Conservation (phyloP, 1,140 invertebrate genomes). For the Bathynomus jamesi region DNA sequence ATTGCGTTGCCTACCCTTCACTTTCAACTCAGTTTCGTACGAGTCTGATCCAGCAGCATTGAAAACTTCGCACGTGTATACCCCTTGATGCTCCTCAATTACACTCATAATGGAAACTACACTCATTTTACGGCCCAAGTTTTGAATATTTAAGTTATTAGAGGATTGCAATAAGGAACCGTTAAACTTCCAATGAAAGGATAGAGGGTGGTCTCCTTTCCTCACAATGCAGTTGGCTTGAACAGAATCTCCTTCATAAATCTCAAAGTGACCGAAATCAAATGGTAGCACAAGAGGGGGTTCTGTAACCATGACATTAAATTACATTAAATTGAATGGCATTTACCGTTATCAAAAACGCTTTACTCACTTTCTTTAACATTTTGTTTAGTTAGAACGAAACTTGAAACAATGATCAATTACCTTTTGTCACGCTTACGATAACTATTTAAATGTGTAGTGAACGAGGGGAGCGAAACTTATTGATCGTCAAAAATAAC, state of each 20-base stretch:
- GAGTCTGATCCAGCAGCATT: slow-evolving; percentile 37
- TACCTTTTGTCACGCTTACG: too few relatives aligned
- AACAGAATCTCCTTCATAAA: slow-evolving; percentile 37
- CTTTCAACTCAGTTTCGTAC: background rate
- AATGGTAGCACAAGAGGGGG: slow-evolving; percentile 20
- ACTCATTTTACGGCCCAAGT: slow-evolving; percentile 44
- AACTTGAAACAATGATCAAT: too few relatives aligned
- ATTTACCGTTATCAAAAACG: too few relatives aligned
- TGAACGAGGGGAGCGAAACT: too few relatives aligned
- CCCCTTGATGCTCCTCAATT: slow-evolving; percentile 35
- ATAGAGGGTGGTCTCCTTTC: slow-evolving; percentile 43
- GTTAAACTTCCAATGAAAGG: slow-evolving; percentile 29
- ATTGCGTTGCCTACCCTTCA: background rate
- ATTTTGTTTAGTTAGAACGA: too few relatives aligned
- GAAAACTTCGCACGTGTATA: slow-evolving; percentile 39
- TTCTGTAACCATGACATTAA: slow-evolving; percentile 12
- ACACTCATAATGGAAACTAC: slow-evolving; percentile 36
- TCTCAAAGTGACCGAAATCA: slow-evolving; percentile 8
- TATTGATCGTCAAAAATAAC: too few relatives aligned
- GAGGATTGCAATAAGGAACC: slow-evolving; percentile 44
- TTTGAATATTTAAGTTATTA: slow-evolving; percentile 45
- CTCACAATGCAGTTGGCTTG: slow-evolving; percentile 40
- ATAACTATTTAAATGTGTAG: too few relatives aligned
- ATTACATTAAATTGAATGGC: too few relatives aligned
- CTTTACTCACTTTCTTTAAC: too few relatives aligned